Evolutionary conservation across 2,888 invertebrate species (phyloP).

Genomic region (Oscheius myriophilus): DNA sequence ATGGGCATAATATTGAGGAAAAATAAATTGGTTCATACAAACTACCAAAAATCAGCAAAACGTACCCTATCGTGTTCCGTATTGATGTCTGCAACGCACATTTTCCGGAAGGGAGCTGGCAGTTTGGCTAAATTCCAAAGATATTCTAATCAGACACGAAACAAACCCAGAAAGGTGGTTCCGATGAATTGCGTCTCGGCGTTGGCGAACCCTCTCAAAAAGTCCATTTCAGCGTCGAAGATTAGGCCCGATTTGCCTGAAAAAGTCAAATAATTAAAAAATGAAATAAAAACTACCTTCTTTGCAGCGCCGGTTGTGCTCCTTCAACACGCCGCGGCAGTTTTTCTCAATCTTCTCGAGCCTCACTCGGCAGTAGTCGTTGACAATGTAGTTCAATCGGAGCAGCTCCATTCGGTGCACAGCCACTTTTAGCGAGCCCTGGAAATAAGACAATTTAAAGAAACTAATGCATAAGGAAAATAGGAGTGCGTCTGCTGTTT

Average conservation of each 20-base stretch:
- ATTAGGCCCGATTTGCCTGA: slow-evolving; percentile 32
- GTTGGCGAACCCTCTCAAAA: slow-evolving; percentile 42
- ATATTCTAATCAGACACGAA: neutral
- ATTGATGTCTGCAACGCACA: slow-evolving; percentile 40
- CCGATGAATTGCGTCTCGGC: slow-evolving; percentile 40
- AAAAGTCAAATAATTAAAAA: neutral
- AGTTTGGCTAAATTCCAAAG: slow-evolving; percentile 34
- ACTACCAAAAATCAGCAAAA: too few species aligned
- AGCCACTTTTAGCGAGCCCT: slow-evolving; percentile 43
- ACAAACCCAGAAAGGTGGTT: slow-evolving; percentile 34
- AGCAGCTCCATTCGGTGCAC: slow-evolving; percentile 58
- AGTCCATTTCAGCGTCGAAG: slow-evolving; percentile 45
- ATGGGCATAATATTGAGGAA: too few species aligned
- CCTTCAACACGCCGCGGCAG: slow-evolving; percentile 39
- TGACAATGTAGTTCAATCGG: slow-evolving; percentile 56
- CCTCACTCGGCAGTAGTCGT: slow-evolving; percentile 55
- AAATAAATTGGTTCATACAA: too few species aligned
- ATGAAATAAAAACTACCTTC: slow-evolving; percentile 9
- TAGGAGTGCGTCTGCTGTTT: neutral
- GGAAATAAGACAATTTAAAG: neutral
- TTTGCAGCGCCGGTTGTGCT: slow-evolving; percentile 41
- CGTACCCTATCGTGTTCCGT: slow-evolving; percentile 23
- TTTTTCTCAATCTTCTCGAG: slow-evolving; percentile 59
- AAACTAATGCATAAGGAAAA: neutral
- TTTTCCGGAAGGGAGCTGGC: slow-evolving; percentile 46